These are phyloP conservation scores for Lytechinus variegatus DNA, from an alignment of 35 echinoderm and acorn worm genomes.

Conservation along the genomic window DNA sequence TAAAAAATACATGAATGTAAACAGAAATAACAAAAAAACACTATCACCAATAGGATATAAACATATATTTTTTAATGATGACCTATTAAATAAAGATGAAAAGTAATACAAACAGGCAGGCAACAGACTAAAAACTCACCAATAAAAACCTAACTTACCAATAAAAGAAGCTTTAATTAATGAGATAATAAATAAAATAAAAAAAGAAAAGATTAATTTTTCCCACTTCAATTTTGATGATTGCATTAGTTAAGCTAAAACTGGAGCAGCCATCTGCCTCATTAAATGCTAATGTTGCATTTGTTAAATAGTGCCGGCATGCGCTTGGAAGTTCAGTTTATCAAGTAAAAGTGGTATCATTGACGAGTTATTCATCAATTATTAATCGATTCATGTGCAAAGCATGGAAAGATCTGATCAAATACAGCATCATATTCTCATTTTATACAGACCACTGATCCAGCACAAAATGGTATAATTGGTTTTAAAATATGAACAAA, in stretches of 20 bases:
- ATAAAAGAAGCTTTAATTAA: neutral
- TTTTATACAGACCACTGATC: neutral
- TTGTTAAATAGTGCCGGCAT: neutral
- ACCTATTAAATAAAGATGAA: neutral
- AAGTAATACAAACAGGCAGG: neutral
- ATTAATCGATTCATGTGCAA: neutral
- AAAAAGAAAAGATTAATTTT: neutral
- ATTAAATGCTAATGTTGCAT: neutral
- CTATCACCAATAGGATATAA: neutral
- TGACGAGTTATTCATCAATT: neutral
- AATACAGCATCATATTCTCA: neutral
- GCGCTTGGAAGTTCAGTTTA: neutral
- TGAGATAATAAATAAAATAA: neutral
- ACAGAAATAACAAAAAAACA: neutral
- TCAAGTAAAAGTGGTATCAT: neutral
- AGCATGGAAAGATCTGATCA: neutral
- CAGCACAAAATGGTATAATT: neutral
- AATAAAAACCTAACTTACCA: neutral
- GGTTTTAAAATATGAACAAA: neutral
- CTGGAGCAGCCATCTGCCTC: neutral
- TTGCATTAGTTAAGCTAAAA: neutral
- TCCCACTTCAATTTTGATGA: neutral
- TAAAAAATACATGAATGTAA: neutral
- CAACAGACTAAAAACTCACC: neutral
- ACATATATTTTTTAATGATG: neutral